These are phyloP conservation scores for Watsonalla binaria DNA, from an alignment of 2,888 invertebrate species.

Conservation along the genomic window DNA sequence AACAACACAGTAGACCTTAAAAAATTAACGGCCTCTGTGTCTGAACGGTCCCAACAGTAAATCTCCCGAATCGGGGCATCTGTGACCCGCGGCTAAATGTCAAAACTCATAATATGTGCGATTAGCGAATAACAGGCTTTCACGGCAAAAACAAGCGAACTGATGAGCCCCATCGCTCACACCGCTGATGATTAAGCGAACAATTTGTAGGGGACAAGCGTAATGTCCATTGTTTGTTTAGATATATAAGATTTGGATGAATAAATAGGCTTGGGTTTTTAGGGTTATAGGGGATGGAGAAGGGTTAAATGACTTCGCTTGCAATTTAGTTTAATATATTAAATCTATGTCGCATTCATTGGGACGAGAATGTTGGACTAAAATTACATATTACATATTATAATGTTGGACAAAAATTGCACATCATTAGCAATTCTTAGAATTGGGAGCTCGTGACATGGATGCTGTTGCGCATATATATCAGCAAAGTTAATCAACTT, in stretches of 20 bases:
- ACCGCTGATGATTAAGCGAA: constrained; percentile 49
- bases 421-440: too few relatives aligned
- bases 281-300: neutral
- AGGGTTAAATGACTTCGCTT: neutral
- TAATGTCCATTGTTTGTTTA: constrained; percentile 4
- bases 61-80: constrained; percentile 19
- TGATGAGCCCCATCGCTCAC: constrained; percentile 55
- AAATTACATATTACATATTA: too few relatives aligned
- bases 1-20: too few relatives aligned
- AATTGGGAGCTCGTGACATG: too few relatives aligned
- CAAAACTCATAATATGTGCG: constrained; percentile 44
- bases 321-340: neutral
- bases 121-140: constrained; percentile 42
- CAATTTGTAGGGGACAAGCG: constrained; percentile 43
- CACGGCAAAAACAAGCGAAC: constrained; percentile 40
- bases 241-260: neutral
- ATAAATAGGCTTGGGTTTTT: neutral
- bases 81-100: constrained; percentile 25
- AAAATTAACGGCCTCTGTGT: too few relatives aligned
- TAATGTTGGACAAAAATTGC: too few relatives aligned
- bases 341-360: neutral
- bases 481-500: too few relatives aligned
- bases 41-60: constrained; percentile 11
- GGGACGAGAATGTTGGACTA: neutral
- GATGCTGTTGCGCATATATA: too few relatives aligned